Percentiles rank a stretch among this genome's conserved stretches.
These are phyloP conservation scores for Ctenoplectra terminalis DNA, from an alignment of 1,140 invertebrate species.

Conservation along the genomic window DNA sequence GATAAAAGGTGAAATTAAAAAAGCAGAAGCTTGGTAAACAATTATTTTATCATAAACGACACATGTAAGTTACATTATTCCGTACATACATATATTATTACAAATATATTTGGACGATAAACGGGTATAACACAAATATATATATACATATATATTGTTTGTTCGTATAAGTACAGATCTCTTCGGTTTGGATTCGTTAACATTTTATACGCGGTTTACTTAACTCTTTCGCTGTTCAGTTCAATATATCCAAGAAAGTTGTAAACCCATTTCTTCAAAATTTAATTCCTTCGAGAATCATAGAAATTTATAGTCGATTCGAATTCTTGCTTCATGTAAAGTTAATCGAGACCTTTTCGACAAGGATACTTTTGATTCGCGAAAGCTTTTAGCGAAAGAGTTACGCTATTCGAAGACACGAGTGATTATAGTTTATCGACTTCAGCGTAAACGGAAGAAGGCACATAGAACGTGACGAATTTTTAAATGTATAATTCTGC, in stretches of 20 bases:
- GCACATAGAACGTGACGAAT: conserved; percentile 70
- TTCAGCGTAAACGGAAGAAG: conserved; percentile 73
- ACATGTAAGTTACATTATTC: conserved; percentile 32
- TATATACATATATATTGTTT: no score
- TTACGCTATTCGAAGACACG: conserved; percentile 33
- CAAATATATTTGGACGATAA: conserved; percentile 47
- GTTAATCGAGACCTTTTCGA: neutral
- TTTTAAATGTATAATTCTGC: conserved; percentile 27
- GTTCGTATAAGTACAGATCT: conserved; percentile 19
- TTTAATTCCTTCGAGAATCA: neutral
- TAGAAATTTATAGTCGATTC: neutral
- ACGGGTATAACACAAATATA: conserved; percentile 49
- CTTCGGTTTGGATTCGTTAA: neutral
- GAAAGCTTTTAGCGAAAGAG: conserved; percentile 24
- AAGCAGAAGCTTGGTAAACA: conserved; percentile 2
- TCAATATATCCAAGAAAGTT: neutral
- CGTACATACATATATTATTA: conserved; percentile 48
- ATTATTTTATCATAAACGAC: conserved; percentile 50
- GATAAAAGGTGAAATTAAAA: neutral
- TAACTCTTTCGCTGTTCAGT: conserved; percentile 32
- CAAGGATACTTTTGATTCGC: neutral
- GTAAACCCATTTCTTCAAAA: neutral
- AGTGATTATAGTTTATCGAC: conserved; percentile 50
- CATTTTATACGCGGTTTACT: neutral
- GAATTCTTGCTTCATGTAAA: neutral